Evolutionary conservation across 2,888 invertebrate genomes (phyloP).

Genomic region (Phalangium opilio): DNA sequence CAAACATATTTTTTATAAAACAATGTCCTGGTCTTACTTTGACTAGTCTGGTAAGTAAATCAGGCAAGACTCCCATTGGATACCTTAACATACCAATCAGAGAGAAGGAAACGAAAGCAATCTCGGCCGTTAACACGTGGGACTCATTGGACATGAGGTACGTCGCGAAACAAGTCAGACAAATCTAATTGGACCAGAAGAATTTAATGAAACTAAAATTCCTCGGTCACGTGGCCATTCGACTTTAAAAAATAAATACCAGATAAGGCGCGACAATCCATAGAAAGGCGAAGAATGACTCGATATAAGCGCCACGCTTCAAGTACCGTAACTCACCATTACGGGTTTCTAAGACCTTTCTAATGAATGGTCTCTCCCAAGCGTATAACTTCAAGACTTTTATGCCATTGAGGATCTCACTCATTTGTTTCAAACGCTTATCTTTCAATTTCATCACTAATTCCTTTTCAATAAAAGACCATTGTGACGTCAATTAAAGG

Average conservation of each 20-base stretch:
- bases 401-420: conserved; percentile 32
- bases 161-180: conserved; percentile 65
- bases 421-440: conserved; percentile 31
- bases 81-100: conserved; percentile 74
- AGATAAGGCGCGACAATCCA: conserved; percentile 28
- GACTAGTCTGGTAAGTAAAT: conserved; percentile 18
- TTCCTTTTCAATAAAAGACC: not conserved
- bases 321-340: conserved; percentile 30
- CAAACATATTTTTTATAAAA: too few relatives aligned
- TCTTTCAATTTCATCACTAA: conserved; percentile 31
- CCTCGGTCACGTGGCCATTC: too few relatives aligned
- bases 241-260: too few relatives aligned
- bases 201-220: too few relatives aligned
- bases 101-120: conserved; percentile 70
- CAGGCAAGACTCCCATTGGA: conserved; percentile 45
- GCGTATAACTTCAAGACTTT: conserved; percentile 24
- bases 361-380: conserved; percentile 15
- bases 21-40: conserved; percentile 9
- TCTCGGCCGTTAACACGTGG: conserved; percentile 59
- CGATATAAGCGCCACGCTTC: conserved; percentile 26
- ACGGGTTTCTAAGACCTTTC: conserved; percentile 8
- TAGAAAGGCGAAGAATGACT: conserved; percentile 26
- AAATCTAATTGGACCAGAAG: conserved; percentile 42
- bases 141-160: conserved; percentile 46
- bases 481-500: too few relatives aligned